Conservation (phyloP, 2,113 vertebrate genomes). For the Brachirus orientalis region DNA sequence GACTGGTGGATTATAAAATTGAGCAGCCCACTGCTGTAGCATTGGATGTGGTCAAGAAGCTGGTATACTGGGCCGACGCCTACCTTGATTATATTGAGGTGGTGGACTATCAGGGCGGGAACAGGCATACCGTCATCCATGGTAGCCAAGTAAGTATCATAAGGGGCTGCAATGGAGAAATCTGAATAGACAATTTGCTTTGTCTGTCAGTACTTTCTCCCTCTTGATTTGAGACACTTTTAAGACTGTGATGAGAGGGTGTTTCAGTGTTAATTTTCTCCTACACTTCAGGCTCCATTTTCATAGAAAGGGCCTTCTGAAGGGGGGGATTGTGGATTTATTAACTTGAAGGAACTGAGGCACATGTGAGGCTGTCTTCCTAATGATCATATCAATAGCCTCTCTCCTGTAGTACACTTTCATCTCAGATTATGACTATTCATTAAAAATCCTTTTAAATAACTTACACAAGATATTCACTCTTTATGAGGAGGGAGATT, state of each 20-base stretch:
- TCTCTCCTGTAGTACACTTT: conserved; percentile 65
- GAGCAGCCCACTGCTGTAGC: conserved; percentile 93
- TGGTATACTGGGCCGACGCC: conserved; percentile 96
- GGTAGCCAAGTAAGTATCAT: conserved; percentile 88
- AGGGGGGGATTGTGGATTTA: conserved; percentile 22
- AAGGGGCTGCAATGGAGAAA: background rate
- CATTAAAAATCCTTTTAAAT: conserved; percentile 66
- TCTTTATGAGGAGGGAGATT: conserved; percentile 45
- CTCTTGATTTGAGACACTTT: conserved; percentile 24
- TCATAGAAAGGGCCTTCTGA: conserved; percentile 48
- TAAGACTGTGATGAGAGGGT: conserved; percentile 25
- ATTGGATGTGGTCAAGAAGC: conserved; percentile 91
- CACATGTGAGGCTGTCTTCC: conserved; percentile 44
- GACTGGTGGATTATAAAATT: conserved; percentile 89
- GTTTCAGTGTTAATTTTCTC: conserved; percentile 41
- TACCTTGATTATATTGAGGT: conserved; percentile 96
- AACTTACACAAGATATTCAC: conserved; percentile 30
- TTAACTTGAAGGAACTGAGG: conserved; percentile 44
- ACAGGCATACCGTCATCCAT: conserved; percentile 88
- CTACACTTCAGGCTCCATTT: conserved; percentile 51
- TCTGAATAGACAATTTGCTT: conserved; percentile 18
- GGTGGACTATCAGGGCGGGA: conserved; percentile 93
- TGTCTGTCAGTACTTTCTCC: conserved; percentile 16
- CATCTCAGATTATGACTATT: too few relatives aligned
- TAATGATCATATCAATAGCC: conserved; percentile 60